phyloP scores from a whole-genome alignment of 1,140 invertebrate species.

The Tetragonula clypearis region DNA sequence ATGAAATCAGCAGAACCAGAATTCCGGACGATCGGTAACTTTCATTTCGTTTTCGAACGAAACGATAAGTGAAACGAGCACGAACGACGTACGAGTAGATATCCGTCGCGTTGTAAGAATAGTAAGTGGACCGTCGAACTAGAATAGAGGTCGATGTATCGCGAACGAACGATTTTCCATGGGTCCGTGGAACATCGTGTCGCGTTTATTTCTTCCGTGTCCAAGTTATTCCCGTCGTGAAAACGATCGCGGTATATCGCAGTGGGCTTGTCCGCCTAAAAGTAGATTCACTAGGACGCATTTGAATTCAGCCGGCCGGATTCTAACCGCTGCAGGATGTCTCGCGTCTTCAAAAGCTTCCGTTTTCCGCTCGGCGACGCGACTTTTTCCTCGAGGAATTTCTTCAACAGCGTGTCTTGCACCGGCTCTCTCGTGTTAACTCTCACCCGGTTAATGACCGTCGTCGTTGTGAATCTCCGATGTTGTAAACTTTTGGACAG shows the following conservation, averaged over 20 bases:
- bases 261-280: conserved; percentile 46
- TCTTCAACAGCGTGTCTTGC: too few relatives aligned
- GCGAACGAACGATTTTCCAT: conserved; percentile 36
- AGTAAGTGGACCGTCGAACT: conserved; percentile 60
- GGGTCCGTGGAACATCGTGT: not conserved
- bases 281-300: conserved; percentile 40
- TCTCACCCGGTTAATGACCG: too few relatives aligned
- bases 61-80: conserved; percentile 18
- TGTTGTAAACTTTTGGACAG: too few relatives aligned
- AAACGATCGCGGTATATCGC: not conserved
- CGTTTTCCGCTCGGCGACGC: not conserved
- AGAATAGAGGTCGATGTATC: conserved; percentile 47
- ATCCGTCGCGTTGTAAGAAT: conserved; percentile 47
- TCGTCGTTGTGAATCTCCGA: too few relatives aligned
- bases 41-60: conserved; percentile 9
- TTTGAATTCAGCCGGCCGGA: conserved; percentile 16
- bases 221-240: not conserved
- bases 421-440: too few relatives aligned
- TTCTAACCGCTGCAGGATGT: conserved; percentile 3
- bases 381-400: not conserved
- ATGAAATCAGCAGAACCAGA: too few relatives aligned
- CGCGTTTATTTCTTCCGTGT: conserved; percentile 45
- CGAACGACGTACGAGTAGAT: not conserved
- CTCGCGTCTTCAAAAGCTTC: conserved; percentile 1
- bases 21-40: conserved; percentile 16